Evolutionary conservation across 2,797 vertebrate species (phyloP).

Genomic region (Hirundo rustica): DNA sequence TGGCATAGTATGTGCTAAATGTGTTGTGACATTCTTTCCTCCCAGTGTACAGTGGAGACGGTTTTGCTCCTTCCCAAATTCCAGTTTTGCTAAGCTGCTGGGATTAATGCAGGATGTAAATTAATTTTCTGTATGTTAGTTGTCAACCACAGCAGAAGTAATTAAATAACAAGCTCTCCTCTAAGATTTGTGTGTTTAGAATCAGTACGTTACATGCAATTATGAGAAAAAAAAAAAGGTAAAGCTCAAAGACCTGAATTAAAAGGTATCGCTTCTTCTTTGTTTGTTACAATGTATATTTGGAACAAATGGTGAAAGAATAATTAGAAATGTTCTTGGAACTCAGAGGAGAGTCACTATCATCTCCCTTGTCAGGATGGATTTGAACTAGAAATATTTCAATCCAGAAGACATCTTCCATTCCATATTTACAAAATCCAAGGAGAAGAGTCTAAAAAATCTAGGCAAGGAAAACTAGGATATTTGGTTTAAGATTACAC

Average conservation of each 20-base stretch:
- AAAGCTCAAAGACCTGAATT: neutral
- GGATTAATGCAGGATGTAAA: conserved; percentile 28
- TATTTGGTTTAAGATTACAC: neutral
- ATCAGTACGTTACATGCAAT: neutral
- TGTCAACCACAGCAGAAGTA: neutral
- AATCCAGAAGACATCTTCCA: neutral
- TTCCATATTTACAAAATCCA: neutral
- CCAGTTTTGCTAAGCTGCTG: conserved; percentile 35
- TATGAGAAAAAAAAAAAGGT: neutral
- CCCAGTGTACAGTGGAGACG: neutral
- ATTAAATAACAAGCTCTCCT: neutral
- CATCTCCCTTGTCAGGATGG: neutral
- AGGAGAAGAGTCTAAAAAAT: neutral
- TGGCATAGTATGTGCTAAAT: conserved; percentile 51
- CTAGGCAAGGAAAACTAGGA: neutral
- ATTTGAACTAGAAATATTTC: neutral
- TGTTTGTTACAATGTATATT: neutral
- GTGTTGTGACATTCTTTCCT: conserved; percentile 49
- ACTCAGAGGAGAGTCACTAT: neutral
- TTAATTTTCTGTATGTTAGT: conserved; percentile 45
- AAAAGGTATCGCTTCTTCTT: neutral
- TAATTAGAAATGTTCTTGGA: neutral
- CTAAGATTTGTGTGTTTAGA: neutral
- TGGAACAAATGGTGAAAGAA: neutral
- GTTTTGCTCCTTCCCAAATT: conserved; percentile 29